Conservation (phyloP, 2,113 vertebrate species). For the Helogale parvula region DNA sequence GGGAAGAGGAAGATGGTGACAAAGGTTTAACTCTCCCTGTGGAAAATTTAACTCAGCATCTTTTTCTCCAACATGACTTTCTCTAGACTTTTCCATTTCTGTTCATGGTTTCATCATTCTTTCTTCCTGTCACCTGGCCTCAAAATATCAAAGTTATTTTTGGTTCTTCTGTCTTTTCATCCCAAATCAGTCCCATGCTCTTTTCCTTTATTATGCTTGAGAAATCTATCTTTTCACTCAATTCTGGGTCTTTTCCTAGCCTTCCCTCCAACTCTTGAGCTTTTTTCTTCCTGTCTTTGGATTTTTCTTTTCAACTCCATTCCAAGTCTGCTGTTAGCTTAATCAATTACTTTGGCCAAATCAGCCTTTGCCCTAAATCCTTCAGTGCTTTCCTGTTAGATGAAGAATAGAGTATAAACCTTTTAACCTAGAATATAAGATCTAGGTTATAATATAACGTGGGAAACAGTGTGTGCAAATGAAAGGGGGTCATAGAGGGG, state of each 20-base stretch:
- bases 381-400: background rate
- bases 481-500: background rate
- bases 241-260: background rate
- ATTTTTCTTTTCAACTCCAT: background rate
- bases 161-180: background rate
- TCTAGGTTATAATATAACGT: too few relatives aligned
- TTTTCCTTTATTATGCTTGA: background rate
- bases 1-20: background rate
- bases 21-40: background rate
- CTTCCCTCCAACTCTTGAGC: background rate
- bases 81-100: background rate
- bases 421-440: background rate
- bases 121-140: background rate
- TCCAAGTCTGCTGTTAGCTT: background rate
- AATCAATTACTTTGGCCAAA: background rate
- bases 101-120: background rate
- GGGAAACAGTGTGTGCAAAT: background rate
- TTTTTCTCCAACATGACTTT: background rate
- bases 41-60: background rate
- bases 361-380: background rate
- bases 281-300: background rate
- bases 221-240: background rate
- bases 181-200: background rate
- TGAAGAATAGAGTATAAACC: background rate
- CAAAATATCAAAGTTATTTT: background rate